These are phyloP conservation scores for Neogale vison DNA, from an alignment of 2,113 vertebrate species.

Conservation along the genomic window DNA sequence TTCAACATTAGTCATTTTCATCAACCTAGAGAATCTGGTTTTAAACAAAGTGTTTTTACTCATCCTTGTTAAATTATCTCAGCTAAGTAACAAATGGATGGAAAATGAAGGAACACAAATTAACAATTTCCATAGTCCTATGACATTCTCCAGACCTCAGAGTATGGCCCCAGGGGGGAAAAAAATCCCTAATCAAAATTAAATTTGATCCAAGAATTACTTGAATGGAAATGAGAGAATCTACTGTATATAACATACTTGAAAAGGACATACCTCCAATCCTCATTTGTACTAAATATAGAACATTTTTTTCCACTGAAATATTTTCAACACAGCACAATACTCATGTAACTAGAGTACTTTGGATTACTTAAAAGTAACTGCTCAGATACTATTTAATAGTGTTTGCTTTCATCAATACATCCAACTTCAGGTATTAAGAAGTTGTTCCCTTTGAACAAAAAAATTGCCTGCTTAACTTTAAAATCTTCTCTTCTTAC, in stretches of 20 bases:
- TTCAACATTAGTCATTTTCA: slow-evolving; percentile 44
- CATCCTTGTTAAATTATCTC: neutral
- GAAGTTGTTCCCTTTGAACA: slow-evolving; percentile 62
- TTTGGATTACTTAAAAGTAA: slow-evolving; percentile 48
- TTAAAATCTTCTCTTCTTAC: slow-evolving; percentile 79
- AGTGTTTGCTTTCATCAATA: slow-evolving; percentile 50
- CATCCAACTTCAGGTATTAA: slow-evolving; percentile 57
- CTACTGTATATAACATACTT: neutral
- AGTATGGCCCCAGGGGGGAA: neutral
- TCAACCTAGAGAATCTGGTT: neutral
- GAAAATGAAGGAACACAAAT: neutral
- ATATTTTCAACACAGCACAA: neutral
- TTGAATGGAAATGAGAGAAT: neutral
- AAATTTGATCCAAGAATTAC: neutral
- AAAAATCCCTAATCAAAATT: neutral
- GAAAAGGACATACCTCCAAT: neutral
- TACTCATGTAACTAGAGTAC: neutral
- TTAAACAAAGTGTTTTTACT: neutral
- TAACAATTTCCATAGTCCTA: neutral
- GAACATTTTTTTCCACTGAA: neutral
- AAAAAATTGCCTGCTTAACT: slow-evolving; percentile 69
- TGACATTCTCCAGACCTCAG: neutral
- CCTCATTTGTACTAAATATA: neutral
- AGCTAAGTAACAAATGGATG: neutral
- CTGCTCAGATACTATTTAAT: slow-evolving; percentile 47